A percentile compares a stretch with the other conserved stretches of the same genome.
phyloP scores from a whole-genome alignment of 2,797 vertebrate species.

The Enteromius unitaeniatus region DNA sequence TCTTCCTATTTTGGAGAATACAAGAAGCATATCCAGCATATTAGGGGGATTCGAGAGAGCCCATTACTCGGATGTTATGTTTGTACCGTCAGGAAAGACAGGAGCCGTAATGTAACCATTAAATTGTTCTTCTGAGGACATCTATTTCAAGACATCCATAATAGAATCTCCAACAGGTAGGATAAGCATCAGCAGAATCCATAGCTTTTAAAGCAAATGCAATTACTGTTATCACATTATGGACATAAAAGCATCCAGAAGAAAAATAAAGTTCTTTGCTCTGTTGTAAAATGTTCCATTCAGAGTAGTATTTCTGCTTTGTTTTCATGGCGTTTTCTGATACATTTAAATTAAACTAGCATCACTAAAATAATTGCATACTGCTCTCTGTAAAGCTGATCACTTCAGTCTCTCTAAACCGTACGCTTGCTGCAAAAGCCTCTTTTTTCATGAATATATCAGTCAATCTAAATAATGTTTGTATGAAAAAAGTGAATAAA shows the following conservation, averaged over 20 bases:
- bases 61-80: conserved; percentile 28
- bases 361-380: not conserved
- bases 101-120: conserved; percentile 22
- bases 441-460: not conserved
- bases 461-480: conserved; percentile 15
- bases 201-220: conserved; percentile 2
- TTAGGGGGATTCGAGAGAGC: conserved; percentile 18
- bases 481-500: not conserved
- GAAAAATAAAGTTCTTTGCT: not conserved
- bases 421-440: not conserved
- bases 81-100: conserved; percentile 32
- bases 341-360: not conserved
- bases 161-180: conserved; percentile 38
- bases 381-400: not conserved
- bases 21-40: conserved; percentile 38
- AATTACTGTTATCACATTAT: conserved; percentile 18
- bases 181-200: conserved; percentile 20
- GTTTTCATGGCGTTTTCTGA: not conserved
- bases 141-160: conserved; percentile 3
- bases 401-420: not conserved
- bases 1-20: conserved; percentile 63
- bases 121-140: conserved; percentile 22
- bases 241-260: not conserved
- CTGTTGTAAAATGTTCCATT: not conserved
- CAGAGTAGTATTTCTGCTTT: not conserved